These are phyloP conservation scores for Mellilla xanthometata DNA, from an alignment of 2,888 invertebrate genomes.

Conservation along the genomic window DNA sequence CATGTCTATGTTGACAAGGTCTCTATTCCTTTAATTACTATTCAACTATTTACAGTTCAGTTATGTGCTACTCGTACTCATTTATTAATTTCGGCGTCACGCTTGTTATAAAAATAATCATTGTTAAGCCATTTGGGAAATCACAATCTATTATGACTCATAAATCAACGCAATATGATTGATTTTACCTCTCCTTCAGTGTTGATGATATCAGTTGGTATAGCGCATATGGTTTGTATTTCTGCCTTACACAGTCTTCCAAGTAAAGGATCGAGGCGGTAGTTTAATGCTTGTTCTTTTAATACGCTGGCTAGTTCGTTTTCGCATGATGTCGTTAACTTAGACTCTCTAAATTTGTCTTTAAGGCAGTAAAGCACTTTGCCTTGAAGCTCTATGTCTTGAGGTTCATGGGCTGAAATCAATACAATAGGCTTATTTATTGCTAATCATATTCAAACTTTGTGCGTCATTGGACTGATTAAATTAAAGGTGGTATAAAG, in stretches of 20 bases:
- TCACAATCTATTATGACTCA: too few species aligned
- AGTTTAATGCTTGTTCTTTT: constrained; percentile 94
- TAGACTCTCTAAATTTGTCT: constrained; percentile 88
- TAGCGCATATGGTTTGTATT: constrained; percentile 85
- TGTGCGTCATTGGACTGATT: too few species aligned
- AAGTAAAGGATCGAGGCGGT: constrained; percentile 94
- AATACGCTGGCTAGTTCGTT: constrained; percentile 91
- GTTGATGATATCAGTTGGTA: constrained; percentile 68
- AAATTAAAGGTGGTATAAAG: too few species aligned
- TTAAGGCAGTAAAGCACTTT: constrained; percentile 92
- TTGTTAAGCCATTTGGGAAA: too few species aligned
- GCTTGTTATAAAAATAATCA: too few species aligned
- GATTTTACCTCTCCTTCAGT: constrained; percentile 70
- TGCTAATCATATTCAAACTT: too few species aligned
- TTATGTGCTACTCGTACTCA: too few species aligned
- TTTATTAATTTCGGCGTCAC: too few species aligned
- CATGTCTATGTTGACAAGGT: too few species aligned
- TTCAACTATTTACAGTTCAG: too few species aligned
- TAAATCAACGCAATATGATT: too few species aligned
- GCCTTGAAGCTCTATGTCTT: constrained; percentile 91
- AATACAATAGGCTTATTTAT: constrained; percentile 6
- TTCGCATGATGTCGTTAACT: constrained; percentile 89
- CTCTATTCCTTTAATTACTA: too few species aligned
- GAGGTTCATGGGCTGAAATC: constrained; percentile 66
- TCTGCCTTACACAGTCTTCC: constrained; percentile 90